Evolutionary conservation across 2,113 vertebrate genomes (phyloP), one percentile per base, ranked within the genome.

Genomic region (Pseudois nayaur): DNA sequence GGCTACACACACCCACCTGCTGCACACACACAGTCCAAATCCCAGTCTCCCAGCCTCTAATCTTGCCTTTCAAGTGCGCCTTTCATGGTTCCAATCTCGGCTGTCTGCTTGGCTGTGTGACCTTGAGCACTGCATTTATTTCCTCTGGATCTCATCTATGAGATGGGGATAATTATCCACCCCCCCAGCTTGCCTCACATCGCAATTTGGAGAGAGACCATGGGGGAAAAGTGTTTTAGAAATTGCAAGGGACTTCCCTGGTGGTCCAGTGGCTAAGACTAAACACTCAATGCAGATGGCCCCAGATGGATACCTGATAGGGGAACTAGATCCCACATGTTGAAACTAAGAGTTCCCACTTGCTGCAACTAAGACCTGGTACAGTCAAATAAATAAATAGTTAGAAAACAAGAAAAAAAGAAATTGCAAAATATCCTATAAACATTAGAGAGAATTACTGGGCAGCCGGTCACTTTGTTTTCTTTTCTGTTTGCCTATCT

Each of bases 1-100:
- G 97, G 88, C 92, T 52, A 52, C 10, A 78, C 91, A 89, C 79
- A 95, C 95, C 33, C 60, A 88, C 79, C 33, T n/a, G 82, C 16
- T 54, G 55, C 31, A 60, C 60, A 89, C 88, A 95, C 64, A 93
- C 57, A 87, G 79, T 92, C 48, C 85, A 91, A 88, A 45, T 92
- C 76, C 85, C 62, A 74, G 57, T 87, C 17, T 25, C 45, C 79
- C 81, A 29, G 84, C 31, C 78, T 67, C 21, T 93, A 91, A 89
- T 91, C 83, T 97, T 93, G 88, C 91, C 92, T 96, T 95, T 94
- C 78, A 95, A 48, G 89, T 48, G 78, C 79, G 55, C 52, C 82
- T 97, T 96, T 98, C 90, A 96, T 79, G 45, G 92, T 81, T 86
- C 82, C 78, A 93, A 3, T 91, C 85, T 94, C 76, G 67, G 62